Evolutionary conservation across 2,113 vertebrate species (phyloP), one percentile per base, ranked within the genome.

Genomic region (Plecotus auritus): DNA sequence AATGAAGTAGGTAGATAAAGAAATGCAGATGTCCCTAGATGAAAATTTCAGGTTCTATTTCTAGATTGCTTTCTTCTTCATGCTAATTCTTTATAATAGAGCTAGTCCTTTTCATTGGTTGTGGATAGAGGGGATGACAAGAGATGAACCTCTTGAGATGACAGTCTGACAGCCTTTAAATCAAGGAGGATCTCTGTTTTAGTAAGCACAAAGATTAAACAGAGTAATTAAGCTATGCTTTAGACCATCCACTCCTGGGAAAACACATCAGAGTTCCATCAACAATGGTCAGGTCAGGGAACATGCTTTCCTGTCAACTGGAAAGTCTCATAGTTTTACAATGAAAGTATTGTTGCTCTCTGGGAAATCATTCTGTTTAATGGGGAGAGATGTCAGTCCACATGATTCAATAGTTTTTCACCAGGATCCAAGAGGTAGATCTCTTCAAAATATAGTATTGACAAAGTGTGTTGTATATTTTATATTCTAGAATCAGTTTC

Each of bases 141-240:
- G 96, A 88, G 95, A 92, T 51, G 40, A 86, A 96, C 93, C 96
- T 98, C 91, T 78, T 96, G 95, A 98, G 95, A 95, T 96, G 97
- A 96, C 90, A 98, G 81, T 40, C 96, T 97, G 98, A 97, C 96
- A 98, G 95, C 84, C 0, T 96, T 95, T 95, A 98, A 97, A 97
- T 98, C 95, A 98, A 97, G 95, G 94, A 98, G 32, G 77, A 95
- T 93, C 95, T 96, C 90, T 98, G 64, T 95, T 85, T 97, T 95
- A 97, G 89, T 80, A 95, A 97, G 89, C 87, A 86, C 87, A 95
- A 97, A 98, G 97, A 97, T 98, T 98, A 98, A 98, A 98, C 93
- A 97, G 97, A 98, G 95, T 97, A 98, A 98, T 97, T 95, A 98
- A 98, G 97, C 97, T 97, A 82, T 97, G 73, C 91, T 97, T 98